These are phyloP conservation scores for Erythrocercus mccallii DNA, from an alignment of 2,113 vertebrate species.

Conservation along the genomic window DNA sequence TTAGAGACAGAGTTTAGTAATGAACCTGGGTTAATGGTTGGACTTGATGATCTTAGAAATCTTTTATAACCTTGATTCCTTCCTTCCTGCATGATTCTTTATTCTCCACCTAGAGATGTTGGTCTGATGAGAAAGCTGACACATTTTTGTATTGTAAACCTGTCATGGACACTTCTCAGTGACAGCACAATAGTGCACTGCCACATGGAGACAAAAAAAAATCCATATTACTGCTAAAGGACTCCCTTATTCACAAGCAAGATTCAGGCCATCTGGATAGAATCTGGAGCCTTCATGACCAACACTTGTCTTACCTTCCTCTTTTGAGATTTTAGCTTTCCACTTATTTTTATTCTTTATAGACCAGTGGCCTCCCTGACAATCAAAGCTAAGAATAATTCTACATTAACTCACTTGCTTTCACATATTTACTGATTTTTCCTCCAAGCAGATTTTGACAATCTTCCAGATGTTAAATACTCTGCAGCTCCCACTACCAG, in stretches of 20 bases:
- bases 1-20: not conserved
- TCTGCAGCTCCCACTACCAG: not conserved
- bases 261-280: accelerated
- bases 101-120: not conserved
- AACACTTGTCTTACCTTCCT: not conserved
- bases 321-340: not conserved
- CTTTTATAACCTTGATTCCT: not conserved
- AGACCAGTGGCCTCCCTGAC: not conserved
- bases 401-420: not conserved
- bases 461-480: not conserved
- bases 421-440: not conserved
- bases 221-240: not conserved
- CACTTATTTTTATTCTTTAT: not conserved
- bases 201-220: not conserved
- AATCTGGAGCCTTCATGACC: not conserved
- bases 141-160: accelerated
- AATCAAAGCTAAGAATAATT: not conserved
- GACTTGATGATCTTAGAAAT: not conserved
- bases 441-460: not conserved
- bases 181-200: not conserved
- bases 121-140: not conserved
- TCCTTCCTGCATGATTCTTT: not conserved
- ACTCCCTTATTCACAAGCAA: not conserved
- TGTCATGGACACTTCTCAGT: not conserved
- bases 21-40: too few species aligned